Evolutionary conservation across 2,888 invertebrate genomes (phyloP).

Genomic region (Sphaeridia pumilis): DNA sequence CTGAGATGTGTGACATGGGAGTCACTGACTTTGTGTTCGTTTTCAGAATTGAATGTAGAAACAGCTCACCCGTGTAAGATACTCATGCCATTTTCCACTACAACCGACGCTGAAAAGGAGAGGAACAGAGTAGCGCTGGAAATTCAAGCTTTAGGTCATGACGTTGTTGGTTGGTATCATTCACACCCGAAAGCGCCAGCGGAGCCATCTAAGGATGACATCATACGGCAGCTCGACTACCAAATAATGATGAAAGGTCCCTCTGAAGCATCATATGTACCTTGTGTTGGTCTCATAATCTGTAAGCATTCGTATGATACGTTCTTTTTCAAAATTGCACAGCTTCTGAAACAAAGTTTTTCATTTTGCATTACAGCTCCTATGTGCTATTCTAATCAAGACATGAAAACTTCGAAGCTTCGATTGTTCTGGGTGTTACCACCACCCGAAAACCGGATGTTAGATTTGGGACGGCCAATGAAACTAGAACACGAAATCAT

Average conservation of each 20-base stretch:
- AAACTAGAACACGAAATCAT: constrained; percentile 57
- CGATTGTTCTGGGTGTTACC: constrained; percentile 90
- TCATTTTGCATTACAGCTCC: constrained; percentile 52
- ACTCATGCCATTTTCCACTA: constrained; percentile 32
- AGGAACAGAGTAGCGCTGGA: constrained; percentile 48
- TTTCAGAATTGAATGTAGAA: constrained; percentile 33
- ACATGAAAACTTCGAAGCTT: constrained; percentile 56
- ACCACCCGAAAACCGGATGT: constrained; percentile 82
- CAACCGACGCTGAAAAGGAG: constrained; percentile 35
- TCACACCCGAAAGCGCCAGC: constrained; percentile 53
- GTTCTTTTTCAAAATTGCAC: not conserved
- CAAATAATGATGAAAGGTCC: constrained; percentile 89
- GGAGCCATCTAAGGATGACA: constrained; percentile 51
- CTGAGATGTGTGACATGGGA: not conserved
- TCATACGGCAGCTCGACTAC: constrained; percentile 86
- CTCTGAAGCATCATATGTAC: constrained; percentile 80
- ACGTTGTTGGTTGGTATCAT: constrained; percentile 83
- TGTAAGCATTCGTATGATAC: constrained; percentile 50
- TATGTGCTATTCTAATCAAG: constrained; percentile 54
- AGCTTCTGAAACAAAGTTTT: not conserved
- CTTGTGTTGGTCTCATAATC: constrained; percentile 82
- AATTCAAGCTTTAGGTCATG: constrained; percentile 48
- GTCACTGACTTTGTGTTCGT: not conserved
- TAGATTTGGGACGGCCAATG: constrained; percentile 87
- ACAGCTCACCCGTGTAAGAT: constrained; percentile 33